Conservation (phyloP, 2,113 vertebrate species). For the Istiophorus platypterus region DNA sequence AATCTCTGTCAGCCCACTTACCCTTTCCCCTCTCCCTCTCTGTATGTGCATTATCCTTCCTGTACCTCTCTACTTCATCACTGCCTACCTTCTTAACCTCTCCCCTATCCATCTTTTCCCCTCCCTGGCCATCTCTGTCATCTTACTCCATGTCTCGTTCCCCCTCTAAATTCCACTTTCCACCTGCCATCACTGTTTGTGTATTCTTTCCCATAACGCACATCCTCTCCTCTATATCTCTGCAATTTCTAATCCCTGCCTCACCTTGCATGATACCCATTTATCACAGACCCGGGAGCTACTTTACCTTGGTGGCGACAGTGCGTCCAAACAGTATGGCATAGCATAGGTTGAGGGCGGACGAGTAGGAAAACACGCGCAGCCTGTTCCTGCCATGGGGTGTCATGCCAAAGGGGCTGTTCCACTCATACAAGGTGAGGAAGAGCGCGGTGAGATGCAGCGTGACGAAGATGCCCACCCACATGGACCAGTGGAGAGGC, state of each 20-base stretch:
- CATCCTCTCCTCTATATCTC: slow-evolving; percentile 2
- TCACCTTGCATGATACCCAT: slow-evolving; percentile 24
- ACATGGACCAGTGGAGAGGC: slow-evolving; percentile 98
- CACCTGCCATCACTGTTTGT: slow-evolving; percentile 20
- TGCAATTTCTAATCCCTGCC: slow-evolving; percentile 27
- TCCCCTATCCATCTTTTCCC: slow-evolving; percentile 61
- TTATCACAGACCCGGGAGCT: slow-evolving; percentile 43
- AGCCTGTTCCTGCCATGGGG: slow-evolving; percentile 92
- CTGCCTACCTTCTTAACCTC: slow-evolving; percentile 69
- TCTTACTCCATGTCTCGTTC: slow-evolving; percentile 10
- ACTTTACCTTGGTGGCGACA: slow-evolving; percentile 90
- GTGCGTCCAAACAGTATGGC: slow-evolving; percentile 97
- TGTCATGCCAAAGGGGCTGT: slow-evolving; percentile 96
- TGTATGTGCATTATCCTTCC: slow-evolving; percentile 61
- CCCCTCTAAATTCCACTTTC: slow-evolving; percentile 11
- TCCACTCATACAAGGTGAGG: slow-evolving; percentile 98
- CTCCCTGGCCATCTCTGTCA: slow-evolving; percentile 31
- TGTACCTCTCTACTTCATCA: slow-evolving; percentile 71
- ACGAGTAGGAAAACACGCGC: slow-evolving; percentile 97
- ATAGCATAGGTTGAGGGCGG: slow-evolving; percentile 97
- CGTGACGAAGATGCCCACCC: slow-evolving; percentile 95
- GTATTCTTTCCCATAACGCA: slow-evolving; percentile 23
- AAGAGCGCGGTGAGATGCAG: slow-evolving; percentile 94
- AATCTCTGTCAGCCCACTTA: slow-evolving; percentile 72
- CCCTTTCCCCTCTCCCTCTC: slow-evolving; percentile 72